Conservation (phyloP, 2,113 vertebrate genomes). For the Quiscalus mexicanus region DNA sequence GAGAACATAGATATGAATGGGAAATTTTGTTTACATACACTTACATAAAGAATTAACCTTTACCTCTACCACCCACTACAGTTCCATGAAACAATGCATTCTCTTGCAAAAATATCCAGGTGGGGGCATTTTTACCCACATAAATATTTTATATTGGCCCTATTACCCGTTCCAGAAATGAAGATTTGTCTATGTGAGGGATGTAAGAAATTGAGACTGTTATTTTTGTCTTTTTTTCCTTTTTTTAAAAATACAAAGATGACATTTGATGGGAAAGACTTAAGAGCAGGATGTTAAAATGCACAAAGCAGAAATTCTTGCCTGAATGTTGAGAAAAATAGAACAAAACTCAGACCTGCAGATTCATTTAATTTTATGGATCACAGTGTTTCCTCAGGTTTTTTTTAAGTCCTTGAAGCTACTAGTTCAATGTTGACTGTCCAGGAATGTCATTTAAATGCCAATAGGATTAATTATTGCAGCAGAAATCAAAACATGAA, state of each 20-base stretch:
- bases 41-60: neutral
- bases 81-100: neutral
- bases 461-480: neutral
- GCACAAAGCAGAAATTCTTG: neutral
- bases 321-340: neutral
- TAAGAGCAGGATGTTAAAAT: neutral
- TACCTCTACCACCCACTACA: neutral
- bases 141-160: neutral
- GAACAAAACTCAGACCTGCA: neutral
- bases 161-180: neutral
- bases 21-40: neutral
- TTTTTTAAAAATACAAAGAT: neutral
- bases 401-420: neutral
- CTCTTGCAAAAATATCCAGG: neutral
- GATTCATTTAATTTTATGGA: neutral
- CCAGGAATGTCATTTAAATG: neutral
- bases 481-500: conserved; percentile 21
- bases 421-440: neutral
- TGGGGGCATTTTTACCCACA: neutral
- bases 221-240: neutral
- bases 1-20: neutral
- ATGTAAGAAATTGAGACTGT: neutral
- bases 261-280: neutral
- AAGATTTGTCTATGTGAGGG: neutral
- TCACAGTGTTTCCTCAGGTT: neutral